Percentiles rank a stretch among this genome's conserved stretches.
Evolutionary conservation across 2,113 vertebrate species (phyloP).

Genomic region (Gadus macrocephalus): DNA sequence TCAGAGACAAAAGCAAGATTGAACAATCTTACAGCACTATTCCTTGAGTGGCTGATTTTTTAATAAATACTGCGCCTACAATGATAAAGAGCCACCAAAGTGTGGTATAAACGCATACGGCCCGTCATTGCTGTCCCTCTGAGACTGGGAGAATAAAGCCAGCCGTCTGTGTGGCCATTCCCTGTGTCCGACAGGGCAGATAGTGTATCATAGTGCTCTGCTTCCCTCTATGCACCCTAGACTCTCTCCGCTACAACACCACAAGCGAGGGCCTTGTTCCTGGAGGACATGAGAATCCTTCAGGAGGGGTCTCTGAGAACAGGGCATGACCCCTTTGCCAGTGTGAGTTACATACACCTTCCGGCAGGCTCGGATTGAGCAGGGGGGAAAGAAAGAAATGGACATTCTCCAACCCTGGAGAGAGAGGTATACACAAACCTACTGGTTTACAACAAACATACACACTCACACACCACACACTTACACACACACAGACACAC

Average conservation of each 20-base stretch:
- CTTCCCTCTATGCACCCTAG: slow-evolving; percentile 51
- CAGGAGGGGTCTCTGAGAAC: slow-evolving; percentile 36
- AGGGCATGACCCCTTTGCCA: slow-evolving; percentile 27
- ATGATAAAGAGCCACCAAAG: no score
- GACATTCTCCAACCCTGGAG: neutral
- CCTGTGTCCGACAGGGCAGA: slow-evolving; percentile 47
- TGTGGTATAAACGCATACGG: no score
- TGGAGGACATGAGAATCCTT: slow-evolving; percentile 58
- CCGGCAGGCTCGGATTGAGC: slow-evolving; percentile 26
- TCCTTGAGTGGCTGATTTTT: neutral
- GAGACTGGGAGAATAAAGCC: no score
- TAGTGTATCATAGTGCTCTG: slow-evolving; percentile 60
- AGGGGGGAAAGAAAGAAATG: neutral
- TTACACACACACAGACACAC: no score
- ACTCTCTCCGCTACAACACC: slow-evolving; percentile 49
- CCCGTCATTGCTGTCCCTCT: no score
- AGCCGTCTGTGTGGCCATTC: no score
- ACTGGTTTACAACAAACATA: neutral
- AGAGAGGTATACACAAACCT: neutral
- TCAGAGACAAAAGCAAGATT: no score
- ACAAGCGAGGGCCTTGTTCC: slow-evolving; percentile 72
- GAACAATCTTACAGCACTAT: neutral
- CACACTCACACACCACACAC: no score
- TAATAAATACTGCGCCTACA: no score
- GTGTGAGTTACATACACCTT: slow-evolving; percentile 44